Evolutionary conservation across 2,797 vertebrate genomes (phyloP).

Genomic region (Ptychadena robeensis): DNA sequence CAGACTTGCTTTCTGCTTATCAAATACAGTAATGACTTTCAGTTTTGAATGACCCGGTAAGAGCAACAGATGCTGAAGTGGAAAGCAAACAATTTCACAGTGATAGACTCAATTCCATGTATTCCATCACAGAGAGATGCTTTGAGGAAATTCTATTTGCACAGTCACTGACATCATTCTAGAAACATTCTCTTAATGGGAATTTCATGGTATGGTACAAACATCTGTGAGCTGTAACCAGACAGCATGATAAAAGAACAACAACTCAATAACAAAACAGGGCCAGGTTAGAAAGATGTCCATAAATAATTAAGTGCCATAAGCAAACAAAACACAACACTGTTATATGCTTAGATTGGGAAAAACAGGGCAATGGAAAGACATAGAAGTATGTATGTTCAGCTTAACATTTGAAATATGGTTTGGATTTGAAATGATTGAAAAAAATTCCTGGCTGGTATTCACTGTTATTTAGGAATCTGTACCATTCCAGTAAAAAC

Average conservation of each 20-base stretch:
- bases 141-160: slow-evolving; percentile 52
- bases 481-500: too few species aligned
- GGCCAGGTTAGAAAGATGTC: background rate
- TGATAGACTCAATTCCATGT: slow-evolving; percentile 33
- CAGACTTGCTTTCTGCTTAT: slow-evolving; percentile 17
- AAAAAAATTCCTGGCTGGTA: too few species aligned
- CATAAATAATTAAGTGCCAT: background rate
- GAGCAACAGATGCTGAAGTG: slow-evolving; percentile 50
- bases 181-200: slow-evolving; percentile 42
- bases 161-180: slow-evolving; percentile 43
- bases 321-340: background rate
- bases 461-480: too few species aligned
- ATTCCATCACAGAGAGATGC: slow-evolving; percentile 23
- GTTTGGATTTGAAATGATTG: too few species aligned
- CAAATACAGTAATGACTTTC: slow-evolving; percentile 1
- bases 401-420: background rate
- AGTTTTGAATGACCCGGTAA: slow-evolving; percentile 36
- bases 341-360: background rate
- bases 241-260: background rate
- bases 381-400: background rate
- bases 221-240: slow-evolving; percentile 20
- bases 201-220: slow-evolving; percentile 42
- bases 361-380: background rate
- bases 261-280: slow-evolving; percentile 32
- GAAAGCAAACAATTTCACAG: slow-evolving; percentile 53